Percentiles rank a stretch among this genome's conserved stretches.
phyloP scores from a whole-genome alignment of 2,888 invertebrate species.

The Drosophila neotestacea region DNA sequence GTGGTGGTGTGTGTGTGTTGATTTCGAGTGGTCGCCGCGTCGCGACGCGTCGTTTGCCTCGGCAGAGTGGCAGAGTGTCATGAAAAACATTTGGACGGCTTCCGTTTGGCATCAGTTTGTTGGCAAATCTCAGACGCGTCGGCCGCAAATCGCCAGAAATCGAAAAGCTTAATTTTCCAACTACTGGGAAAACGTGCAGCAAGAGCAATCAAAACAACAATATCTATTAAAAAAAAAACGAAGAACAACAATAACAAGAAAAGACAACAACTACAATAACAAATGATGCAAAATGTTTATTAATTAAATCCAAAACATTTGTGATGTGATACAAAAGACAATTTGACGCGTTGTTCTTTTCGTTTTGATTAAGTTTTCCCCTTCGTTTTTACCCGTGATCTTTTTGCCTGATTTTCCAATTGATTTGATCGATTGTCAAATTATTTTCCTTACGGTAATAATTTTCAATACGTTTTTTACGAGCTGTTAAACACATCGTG shows the following conservation, averaged over 20 bases:
- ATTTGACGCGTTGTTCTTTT: conserved; percentile 64
- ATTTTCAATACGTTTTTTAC: conserved; percentile 41
- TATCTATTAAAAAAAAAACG: conserved; percentile 18
- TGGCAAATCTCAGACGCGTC: conserved; percentile 81
- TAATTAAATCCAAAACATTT: conserved; percentile 42
- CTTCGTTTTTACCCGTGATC: conserved; percentile 2
- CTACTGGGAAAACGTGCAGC: conserved; percentile 35
- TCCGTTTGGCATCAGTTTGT: conserved; percentile 82
- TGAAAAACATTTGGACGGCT: conserved; percentile 76
- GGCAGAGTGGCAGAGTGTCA: conserved; percentile 58
- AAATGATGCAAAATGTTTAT: conserved; percentile 42
- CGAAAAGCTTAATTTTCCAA: conserved; percentile 3
- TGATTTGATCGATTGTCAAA: conserved; percentile 33
- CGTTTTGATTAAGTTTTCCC: conserved; percentile 63
- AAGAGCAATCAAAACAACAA: conserved; percentile 12
- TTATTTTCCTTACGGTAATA: conserved; percentile 15
- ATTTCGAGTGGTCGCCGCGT: conserved; percentile 43
- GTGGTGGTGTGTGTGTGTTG: conserved; percentile 21
- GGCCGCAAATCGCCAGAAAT: conserved; percentile 60
- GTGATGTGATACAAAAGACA: conserved; percentile 73
- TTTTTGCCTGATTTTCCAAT: conserved; percentile 22
- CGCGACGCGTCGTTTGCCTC: conserved; percentile 9
- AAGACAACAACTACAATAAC: conserved; percentile 17
- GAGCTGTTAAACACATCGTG: conserved; percentile 56
- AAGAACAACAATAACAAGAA: conserved; percentile 16